These are phyloP conservation scores for Syngnathoides biaculeatus DNA, from an alignment of 2,113 vertebrate genomes.

Conservation along the genomic window DNA sequence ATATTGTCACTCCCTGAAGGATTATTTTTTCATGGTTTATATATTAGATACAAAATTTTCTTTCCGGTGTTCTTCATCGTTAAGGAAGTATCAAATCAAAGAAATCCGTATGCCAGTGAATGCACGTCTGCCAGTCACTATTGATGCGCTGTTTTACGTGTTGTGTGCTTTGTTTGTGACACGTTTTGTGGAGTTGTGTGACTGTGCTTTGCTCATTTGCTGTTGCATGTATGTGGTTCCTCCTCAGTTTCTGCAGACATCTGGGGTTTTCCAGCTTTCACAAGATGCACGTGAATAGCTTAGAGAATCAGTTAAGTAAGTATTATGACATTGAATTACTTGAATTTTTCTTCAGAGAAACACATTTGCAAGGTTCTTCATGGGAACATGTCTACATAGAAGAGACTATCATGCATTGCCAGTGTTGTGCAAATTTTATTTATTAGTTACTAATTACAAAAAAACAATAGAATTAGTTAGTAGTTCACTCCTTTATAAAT, in stretches of 20 bases:
- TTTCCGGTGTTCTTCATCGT: not conserved
- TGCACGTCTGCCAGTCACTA: not conserved
- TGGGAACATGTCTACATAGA: not conserved
- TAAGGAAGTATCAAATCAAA: not conserved
- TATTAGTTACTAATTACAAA: too few relatives aligned
- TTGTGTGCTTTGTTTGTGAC: conserved; percentile 9
- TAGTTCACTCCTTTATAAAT: too few relatives aligned
- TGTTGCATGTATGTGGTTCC: conserved; percentile 59
- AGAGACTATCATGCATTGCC: too few relatives aligned
- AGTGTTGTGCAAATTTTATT: too few relatives aligned
- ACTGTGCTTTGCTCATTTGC: conserved; percentile 46
- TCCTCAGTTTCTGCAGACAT: conserved; percentile 56
- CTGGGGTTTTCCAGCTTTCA: conserved; percentile 45
- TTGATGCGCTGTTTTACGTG: conserved; percentile 4
- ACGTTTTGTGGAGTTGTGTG: conserved; percentile 26
- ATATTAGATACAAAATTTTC: not conserved
- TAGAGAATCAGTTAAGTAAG: conserved; percentile 77
- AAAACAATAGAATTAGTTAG: too few relatives aligned
- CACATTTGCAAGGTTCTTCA: not conserved
- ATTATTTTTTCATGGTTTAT: too few relatives aligned
- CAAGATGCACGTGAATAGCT: conserved; percentile 77
- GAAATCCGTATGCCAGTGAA: not conserved
- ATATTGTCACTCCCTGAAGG: too few relatives aligned
- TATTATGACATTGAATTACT: conserved; percentile 34
- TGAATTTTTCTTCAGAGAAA: not conserved